Evolutionary conservation across 2,113 vertebrate species (phyloP).

Genomic region (Ciconia maguari): DNA sequence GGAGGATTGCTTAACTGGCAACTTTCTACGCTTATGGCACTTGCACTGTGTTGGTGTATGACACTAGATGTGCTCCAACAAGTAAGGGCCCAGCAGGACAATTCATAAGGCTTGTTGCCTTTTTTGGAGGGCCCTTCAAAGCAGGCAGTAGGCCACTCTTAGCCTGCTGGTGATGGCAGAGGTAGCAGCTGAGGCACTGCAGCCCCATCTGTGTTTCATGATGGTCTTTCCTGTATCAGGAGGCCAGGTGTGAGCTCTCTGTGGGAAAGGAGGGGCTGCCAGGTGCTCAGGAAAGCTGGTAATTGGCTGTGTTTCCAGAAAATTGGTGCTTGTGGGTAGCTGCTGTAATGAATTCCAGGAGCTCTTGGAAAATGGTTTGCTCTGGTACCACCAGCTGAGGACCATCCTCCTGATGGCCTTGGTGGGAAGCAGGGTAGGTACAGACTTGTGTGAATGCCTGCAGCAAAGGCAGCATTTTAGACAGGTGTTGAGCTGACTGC

Average conservation of each 20-base stretch:
- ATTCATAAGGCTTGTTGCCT: neutral
- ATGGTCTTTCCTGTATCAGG: neutral
- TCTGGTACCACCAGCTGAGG: neutral
- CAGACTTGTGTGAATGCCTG: neutral
- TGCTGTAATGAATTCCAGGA: neutral
- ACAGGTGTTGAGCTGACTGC: neutral
- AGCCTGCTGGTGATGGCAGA: neutral
- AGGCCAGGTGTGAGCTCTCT: neutral
- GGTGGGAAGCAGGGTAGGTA: neutral
- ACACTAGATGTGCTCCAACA: neutral
- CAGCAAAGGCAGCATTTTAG: neutral
- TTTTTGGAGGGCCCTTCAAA: neutral
- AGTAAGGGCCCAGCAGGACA: neutral
- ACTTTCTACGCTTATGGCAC: neutral
- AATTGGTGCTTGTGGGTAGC: neutral
- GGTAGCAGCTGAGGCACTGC: neutral
- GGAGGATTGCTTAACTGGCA: neutral
- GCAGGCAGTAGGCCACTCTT: neutral
- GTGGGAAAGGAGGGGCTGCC: neutral
- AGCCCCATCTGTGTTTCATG: neutral
- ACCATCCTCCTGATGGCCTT: neutral
- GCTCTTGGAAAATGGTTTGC: neutral
- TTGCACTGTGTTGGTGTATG: neutral
- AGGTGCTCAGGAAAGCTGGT: neutral
- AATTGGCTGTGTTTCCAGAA: neutral